Conservation (phyloP, 2,113 vertebrate species). For the Ploceus nigricollis region DNA sequence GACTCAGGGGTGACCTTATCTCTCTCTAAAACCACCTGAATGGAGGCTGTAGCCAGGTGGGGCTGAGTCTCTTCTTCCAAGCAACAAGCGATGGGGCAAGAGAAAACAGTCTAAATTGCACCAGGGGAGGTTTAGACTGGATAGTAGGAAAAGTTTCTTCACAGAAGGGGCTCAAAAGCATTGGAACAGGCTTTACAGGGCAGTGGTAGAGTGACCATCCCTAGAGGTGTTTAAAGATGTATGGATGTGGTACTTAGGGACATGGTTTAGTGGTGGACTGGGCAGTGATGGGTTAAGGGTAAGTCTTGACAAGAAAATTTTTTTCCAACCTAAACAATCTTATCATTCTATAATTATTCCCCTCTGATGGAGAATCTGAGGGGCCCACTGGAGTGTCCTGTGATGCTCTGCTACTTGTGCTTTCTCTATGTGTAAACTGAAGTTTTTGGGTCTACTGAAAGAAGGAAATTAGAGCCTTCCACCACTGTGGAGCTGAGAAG, state of each 20-base stretch:
- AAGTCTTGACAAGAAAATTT: background rate
- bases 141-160: background rate
- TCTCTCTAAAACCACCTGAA: background rate
- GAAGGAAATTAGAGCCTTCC: background rate
- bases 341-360: background rate
- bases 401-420: background rate
- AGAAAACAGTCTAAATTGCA: background rate
- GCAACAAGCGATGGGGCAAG: accelerated
- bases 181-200: background rate
- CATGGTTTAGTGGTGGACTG: background rate
- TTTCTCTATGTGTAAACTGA: background rate
- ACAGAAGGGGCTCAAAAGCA: background rate
- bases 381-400: background rate
- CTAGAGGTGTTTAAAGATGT: background rate
- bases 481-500: background rate
- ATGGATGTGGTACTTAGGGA: background rate
- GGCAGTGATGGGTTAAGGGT: background rate
- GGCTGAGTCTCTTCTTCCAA: background rate
- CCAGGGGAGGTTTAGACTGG: background rate
- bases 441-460: background rate
- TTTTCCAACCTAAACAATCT: background rate
- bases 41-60: background rate
- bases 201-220: background rate
- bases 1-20: background rate
- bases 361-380: background rate